Evolutionary conservation across 2,888 invertebrate genomes (phyloP), one percentile per base, ranked within the genome.

Genomic region (Cepaea hortensis): DNA sequence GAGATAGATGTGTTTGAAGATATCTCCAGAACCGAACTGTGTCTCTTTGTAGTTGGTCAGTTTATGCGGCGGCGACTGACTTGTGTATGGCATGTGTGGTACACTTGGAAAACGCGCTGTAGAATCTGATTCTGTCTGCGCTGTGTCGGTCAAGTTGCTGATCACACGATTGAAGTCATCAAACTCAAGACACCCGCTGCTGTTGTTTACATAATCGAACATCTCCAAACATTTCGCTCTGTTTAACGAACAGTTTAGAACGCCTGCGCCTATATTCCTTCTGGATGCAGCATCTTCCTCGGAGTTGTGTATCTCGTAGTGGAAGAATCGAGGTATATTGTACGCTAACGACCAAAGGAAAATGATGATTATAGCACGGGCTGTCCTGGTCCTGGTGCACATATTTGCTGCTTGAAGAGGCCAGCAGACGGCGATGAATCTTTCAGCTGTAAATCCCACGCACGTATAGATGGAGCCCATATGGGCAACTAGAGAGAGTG

Each of bases 401-500:
- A 98, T 96, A 9, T 98, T 97, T 86, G 97, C 96, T 3, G 98
- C 98, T 89, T 96, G 96, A 85, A 99, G 95, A 0, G 98, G 98
- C 93, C 94, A 94, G 88, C 95, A 95, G 0, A 95, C 95, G 3
- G 98, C 98, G 89, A 98, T 97, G 95, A 98, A 99, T 87, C 99
- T 96, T 94, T 98, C 98, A 90, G 98, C 95, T 0, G 96, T 96
- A 88, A 96, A 96, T 18, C 95, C 95, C 80, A 96, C 94, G 9
- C 96, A 96, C 93, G 98, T 96, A 95, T 98, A 99, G 88, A 98
- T 98, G 86, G 98, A 98, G 87, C 98, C 97, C 89, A 98, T 98
- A 95, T 99, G 98, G 87, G 97, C 97, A 70, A 97, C 97, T 93
- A 97, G 96, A 13, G 97, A 97, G 65, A 98, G 94, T 23, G 98